Conservation (phyloP, 2,888 invertebrate species). For the Copidosoma aretas region DNA sequence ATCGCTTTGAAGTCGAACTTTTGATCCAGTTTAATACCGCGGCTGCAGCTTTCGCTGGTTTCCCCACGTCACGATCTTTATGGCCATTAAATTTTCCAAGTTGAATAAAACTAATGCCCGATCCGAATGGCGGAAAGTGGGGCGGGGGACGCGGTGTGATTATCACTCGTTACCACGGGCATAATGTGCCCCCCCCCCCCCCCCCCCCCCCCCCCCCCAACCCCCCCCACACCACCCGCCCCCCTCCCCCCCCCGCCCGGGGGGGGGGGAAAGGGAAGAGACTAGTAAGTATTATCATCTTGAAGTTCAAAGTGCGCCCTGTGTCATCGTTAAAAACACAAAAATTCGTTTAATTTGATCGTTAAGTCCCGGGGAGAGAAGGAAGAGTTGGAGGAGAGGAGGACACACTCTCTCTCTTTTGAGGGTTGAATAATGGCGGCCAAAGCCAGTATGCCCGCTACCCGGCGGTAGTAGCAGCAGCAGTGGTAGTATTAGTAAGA, state of each 20-base stretch:
- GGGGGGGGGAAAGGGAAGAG: neutral
- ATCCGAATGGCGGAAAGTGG: too few relatives aligned
- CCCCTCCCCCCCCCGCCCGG: too few relatives aligned
- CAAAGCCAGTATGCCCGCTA: too few relatives aligned
- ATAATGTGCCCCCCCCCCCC: too few relatives aligned
- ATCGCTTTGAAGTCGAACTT: too few relatives aligned
- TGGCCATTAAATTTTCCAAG: too few relatives aligned
- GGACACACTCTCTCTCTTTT: too few relatives aligned
- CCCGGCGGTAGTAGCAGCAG: neutral
- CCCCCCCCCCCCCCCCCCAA: too few relatives aligned
- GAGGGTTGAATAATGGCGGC: neutral
- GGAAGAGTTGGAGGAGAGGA: neutral
- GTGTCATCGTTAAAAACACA: neutral
- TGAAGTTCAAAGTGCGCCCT: neutral
- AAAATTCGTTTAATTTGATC: neutral
- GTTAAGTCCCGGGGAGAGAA: neutral
- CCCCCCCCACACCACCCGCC: too few relatives aligned
- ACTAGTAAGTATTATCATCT: neutral
- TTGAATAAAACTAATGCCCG: too few relatives aligned
- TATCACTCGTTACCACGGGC: neutral
- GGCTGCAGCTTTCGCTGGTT: neutral
- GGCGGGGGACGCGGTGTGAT: too few relatives aligned
- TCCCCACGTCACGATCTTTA: neutral
- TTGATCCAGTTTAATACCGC: neutral
- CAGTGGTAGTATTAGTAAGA: neutral